Evolutionary conservation across 2,888 invertebrate species (phyloP).

Genomic region (Thereva unica): DNA sequence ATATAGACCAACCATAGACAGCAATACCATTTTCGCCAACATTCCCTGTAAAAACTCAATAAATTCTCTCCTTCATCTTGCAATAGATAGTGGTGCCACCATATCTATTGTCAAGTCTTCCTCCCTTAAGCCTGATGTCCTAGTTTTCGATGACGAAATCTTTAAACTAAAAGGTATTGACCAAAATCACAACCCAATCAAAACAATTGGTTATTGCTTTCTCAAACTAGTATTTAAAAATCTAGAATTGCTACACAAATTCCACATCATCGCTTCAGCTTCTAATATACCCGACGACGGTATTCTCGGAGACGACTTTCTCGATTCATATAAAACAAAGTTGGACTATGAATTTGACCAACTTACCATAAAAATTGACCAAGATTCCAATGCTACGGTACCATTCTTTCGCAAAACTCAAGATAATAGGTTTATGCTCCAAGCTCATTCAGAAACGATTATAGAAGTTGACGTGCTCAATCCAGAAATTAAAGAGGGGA

Average conservation of each 20-base stretch:
- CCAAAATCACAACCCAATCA: constrained; percentile 1
- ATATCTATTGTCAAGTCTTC: background rate
- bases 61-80: background rate
- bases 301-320: constrained; percentile 21
- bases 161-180: constrained; percentile 3
- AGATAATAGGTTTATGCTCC: background rate
- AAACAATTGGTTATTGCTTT: constrained; percentile 6
- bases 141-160: background rate
- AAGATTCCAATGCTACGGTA: background rate
- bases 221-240: background rate
- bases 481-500: constrained; percentile 4
- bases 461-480: constrained; percentile 2
- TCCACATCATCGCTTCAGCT: background rate
- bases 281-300: constrained; percentile 15
- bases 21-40: no score
- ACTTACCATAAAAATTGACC: background rate
- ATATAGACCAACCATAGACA: no score
- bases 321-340: background rate
- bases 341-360: background rate
- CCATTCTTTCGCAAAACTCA: background rate
- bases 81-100: background rate
- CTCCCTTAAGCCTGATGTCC: background rate
- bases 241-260: background rate
- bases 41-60: no score
- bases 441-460: background rate